Evolutionary conservation across 2,888 invertebrate species (phyloP).

Genomic region (Nasonovia ribisnigri): DNA sequence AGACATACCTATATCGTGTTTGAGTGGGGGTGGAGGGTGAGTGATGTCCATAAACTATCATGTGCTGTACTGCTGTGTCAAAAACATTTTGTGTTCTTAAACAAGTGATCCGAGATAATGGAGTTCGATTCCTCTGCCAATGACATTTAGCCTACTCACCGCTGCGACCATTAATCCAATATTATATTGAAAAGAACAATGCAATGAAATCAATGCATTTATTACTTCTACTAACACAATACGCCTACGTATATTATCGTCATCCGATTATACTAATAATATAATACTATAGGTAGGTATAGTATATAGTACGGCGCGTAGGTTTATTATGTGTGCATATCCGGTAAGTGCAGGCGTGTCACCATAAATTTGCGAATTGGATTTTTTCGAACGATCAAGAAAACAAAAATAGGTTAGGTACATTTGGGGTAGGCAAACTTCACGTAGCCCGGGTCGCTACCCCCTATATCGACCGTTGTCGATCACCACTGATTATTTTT

Average conservation of each 20-base stretch:
- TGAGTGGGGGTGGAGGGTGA: background rate
- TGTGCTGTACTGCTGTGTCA: conserved; percentile 37
- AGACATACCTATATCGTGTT: background rate
- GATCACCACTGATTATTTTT: too few species aligned
- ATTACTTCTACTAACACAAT: background rate
- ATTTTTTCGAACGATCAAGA: background rate
- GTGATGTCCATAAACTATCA: background rate
- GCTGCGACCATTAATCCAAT: conserved; percentile 14
- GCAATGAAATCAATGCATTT: background rate
- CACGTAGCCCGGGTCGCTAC: too few species aligned
- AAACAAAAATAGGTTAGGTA: background rate
- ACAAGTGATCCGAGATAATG: conserved; percentile 36
- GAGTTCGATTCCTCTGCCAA: conserved; percentile 3
- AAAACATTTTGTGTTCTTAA: conserved; percentile 42
- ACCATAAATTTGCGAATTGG: background rate
- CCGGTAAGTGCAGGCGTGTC: background rate
- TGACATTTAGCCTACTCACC: conserved; percentile 19
- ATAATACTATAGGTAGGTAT: background rate
- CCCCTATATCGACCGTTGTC: too few species aligned
- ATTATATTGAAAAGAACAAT: conserved; percentile 34
- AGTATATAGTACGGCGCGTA: background rate
- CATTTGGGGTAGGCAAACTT: too few species aligned
- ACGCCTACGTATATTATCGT: background rate
- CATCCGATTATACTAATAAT: background rate
- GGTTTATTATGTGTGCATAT: background rate